Percentiles rank a stretch among this genome's conserved stretches.
Conservation (phyloP, 2,113 vertebrate species). For the Grantiella picta region DNA sequence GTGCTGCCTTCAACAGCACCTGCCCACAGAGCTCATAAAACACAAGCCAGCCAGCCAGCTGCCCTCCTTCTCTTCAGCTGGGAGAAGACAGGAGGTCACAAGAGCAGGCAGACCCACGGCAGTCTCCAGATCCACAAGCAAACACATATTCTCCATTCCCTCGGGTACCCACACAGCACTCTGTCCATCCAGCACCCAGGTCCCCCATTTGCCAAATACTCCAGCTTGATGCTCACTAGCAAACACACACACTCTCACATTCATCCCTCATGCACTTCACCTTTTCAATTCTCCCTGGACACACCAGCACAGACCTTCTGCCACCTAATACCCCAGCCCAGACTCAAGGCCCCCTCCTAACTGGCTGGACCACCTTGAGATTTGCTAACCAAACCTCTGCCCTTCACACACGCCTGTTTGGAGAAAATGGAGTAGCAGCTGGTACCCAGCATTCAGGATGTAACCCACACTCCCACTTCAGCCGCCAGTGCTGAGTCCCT, state of each 20-base stretch:
- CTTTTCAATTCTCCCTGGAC: background rate
- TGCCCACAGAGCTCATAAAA: background rate
- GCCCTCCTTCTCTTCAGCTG: background rate
- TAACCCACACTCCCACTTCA: background rate
- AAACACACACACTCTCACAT: background rate
- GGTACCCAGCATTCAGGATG: background rate
- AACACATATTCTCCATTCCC: accelerated
- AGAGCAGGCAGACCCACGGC: background rate
- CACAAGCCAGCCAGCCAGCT: background rate
- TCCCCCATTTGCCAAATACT: background rate
- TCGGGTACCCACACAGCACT: accelerated
- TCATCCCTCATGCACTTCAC: background rate
- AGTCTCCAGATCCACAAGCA: background rate
- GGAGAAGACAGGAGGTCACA: background rate
- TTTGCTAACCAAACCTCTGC: background rate
- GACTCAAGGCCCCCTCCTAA: accelerated
- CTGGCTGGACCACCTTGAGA: background rate
- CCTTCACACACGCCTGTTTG: accelerated
- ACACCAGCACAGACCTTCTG: background rate
- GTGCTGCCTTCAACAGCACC: background rate
- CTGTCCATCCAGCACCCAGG: background rate
- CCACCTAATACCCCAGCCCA: background rate
- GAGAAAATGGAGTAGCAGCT: background rate
- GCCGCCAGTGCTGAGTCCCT: accelerated
- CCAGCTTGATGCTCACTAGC: background rate